Conservation (phyloP, 2,797 vertebrate species). For the Streptopelia turtur region DNA sequence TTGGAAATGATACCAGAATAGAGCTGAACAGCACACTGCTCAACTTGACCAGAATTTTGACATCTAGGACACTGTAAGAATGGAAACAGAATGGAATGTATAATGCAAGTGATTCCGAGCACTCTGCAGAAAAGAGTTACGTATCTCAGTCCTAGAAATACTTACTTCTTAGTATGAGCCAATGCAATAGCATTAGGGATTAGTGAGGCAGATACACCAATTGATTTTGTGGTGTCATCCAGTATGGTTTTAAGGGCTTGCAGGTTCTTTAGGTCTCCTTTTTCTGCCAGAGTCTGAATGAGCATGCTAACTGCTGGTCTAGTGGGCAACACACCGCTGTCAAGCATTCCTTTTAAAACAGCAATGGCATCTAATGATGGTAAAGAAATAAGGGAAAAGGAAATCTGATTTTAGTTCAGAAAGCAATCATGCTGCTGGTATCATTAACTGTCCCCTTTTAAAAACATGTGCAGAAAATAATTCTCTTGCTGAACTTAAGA, state of each 20-base stretch:
- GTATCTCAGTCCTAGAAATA: neutral
- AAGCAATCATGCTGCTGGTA: neutral
- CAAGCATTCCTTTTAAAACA: conserved; percentile 78
- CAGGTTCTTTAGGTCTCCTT: conserved; percentile 82
- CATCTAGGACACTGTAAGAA: neutral
- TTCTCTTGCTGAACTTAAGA: neutral
- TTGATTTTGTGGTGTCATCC: conserved; percentile 3
- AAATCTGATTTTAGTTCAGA: neutral
- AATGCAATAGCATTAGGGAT: conserved; percentile 85
- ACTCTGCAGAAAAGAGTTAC: neutral
- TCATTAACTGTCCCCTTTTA: neutral
- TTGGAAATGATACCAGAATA: neutral
- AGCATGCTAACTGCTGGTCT: conserved; percentile 76
- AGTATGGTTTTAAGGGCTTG: conserved; percentile 78
- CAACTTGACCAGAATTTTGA: neutral
- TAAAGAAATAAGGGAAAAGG: neutral
- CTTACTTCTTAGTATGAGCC: conserved; percentile 89
- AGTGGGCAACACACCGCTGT: conserved; percentile 73
- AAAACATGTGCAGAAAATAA: neutral
- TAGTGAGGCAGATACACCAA: conserved; percentile 82
- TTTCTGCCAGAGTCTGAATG: conserved; percentile 77
- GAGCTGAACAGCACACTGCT: neutral
- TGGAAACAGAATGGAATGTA: neutral
- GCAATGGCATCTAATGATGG: conserved; percentile 80
- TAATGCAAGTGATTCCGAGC: neutral